These are phyloP conservation scores for Oopsacas minuta DNA, from an alignment of 37 sponge, comb jelly and placozoan genomes.

Conservation along the genomic window DNA sequence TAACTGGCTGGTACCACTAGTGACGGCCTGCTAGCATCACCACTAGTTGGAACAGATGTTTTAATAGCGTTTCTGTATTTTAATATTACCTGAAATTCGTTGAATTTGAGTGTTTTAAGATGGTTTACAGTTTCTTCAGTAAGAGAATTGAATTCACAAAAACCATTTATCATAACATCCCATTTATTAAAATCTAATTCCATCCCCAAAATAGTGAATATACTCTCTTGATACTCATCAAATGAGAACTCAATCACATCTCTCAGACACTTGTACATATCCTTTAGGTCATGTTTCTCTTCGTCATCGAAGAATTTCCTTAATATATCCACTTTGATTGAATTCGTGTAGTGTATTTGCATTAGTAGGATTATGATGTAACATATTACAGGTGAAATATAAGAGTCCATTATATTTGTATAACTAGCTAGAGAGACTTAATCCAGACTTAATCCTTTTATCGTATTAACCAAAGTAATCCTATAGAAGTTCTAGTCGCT, in stretches of 20 bases:
- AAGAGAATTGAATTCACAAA: background rate
- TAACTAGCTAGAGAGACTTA: too few relatives aligned
- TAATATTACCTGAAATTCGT: background rate
- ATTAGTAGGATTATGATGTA: too few relatives aligned
- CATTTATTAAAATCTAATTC: background rate
- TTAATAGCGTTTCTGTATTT: background rate
- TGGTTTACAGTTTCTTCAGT: background rate
- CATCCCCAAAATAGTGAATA: background rate
- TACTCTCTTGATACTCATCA: background rate
- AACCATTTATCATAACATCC: background rate
- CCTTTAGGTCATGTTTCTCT: background rate
- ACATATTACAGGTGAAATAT: too few relatives aligned
- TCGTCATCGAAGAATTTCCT: conserved; percentile 2
- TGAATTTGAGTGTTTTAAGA: background rate
- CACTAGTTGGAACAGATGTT: too few relatives aligned
- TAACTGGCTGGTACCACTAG: too few relatives aligned
- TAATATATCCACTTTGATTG: background rate
- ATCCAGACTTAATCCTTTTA: too few relatives aligned
- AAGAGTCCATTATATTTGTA: too few relatives aligned
- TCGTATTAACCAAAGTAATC: too few relatives aligned
- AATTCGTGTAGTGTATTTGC: too few relatives aligned
- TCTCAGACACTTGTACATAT: background rate
- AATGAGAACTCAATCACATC: background rate
- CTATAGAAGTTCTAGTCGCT: too few relatives aligned
- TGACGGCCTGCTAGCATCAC: too few relatives aligned